phyloP scores from a whole-genome alignment of 1,140 invertebrate species.

The Antheraea mylitta region DNA sequence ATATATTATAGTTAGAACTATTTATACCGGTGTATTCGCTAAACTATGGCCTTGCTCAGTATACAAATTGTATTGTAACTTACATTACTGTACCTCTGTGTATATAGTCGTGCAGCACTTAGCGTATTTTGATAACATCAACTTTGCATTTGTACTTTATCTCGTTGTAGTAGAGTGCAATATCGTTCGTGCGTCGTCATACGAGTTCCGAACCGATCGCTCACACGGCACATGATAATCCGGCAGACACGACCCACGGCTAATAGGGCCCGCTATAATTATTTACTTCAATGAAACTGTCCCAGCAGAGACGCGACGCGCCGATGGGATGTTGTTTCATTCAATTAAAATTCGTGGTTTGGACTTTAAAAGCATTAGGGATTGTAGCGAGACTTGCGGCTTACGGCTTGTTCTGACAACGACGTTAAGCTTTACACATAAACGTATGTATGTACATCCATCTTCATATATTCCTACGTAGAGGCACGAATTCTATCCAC shows the following conservation, averaged over 20 bases:
- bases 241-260: slow-evolving; percentile 7
- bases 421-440: neutral
- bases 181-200: neutral
- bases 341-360: slow-evolving; percentile 9
- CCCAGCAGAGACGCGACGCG: neutral
- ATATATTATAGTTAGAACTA: no score
- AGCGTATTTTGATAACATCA: neutral
- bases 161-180: neutral
- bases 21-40: no score
- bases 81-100: neutral
- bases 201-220: neutral
- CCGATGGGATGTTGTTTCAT: slow-evolving; percentile 4
- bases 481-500: no score
- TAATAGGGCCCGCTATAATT: slow-evolving; percentile 14
- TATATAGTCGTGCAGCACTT: neutral
- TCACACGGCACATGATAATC: slow-evolving; percentile 13
- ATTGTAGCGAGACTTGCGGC: neutral
- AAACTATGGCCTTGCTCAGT: neutral
- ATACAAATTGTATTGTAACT: neutral
- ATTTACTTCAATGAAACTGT: slow-evolving; percentile 13
- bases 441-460: neutral
- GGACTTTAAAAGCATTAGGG: neutral
- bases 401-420: neutral
- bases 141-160: neutral
- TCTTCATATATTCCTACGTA: neutral